Evolutionary conservation across 2,797 vertebrate genomes (phyloP).

Genomic region (Leuciscus waleckii): DNA sequence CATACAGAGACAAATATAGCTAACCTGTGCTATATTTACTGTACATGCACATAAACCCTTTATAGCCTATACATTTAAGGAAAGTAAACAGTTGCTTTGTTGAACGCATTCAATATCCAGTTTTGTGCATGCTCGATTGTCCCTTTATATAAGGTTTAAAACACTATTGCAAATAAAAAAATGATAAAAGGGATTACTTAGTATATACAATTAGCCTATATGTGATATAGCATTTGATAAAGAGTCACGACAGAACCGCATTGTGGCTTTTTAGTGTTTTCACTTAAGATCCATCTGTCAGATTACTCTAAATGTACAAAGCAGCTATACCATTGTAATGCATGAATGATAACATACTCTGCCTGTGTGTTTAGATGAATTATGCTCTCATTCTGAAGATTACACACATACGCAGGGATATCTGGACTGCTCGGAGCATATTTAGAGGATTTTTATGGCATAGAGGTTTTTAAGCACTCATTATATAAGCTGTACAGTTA

Average conservation of each 20-base stretch:
- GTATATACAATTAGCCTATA: neutral
- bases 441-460: conserved; percentile 25
- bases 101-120: neutral
- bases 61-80: neutral
- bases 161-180: neutral
- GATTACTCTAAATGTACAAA: neutral
- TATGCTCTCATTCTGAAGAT: neutral
- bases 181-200: neutral
- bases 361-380: neutral
- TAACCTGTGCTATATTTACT: too few species aligned
- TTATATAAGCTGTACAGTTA: conserved; percentile 7
- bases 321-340: neutral
- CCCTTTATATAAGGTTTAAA: neutral
- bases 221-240: neutral
- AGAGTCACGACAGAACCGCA: neutral
- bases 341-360: conserved; percentile 16
- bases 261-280: conserved; percentile 2
- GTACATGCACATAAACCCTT: neutral
- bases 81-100: conserved; percentile 13
- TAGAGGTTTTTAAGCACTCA: neutral
- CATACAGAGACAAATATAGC: neutral
- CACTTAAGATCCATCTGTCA: neutral
- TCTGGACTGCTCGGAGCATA: neutral
- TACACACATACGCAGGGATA: neutral
- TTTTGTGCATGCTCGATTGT: neutral